Conservation (phyloP, 2,113 vertebrate species). For the Silurus glanis region DNA sequence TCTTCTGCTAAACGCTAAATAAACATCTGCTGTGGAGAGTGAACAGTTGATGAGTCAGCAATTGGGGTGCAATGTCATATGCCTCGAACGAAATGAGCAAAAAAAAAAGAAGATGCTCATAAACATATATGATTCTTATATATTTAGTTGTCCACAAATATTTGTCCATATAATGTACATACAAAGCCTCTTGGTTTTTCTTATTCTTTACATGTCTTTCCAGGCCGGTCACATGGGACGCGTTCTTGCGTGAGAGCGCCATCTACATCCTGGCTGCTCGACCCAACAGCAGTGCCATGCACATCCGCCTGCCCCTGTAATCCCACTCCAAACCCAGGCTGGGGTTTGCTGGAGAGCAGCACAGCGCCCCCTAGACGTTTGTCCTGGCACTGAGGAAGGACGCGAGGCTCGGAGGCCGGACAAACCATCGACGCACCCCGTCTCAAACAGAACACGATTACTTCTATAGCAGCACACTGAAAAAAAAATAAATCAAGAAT, state of each 20-base stretch:
- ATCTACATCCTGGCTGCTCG: slow-evolving; percentile 88
- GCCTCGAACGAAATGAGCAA: too few species aligned
- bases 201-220: slow-evolving; percentile 33
- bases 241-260: slow-evolving; percentile 84
- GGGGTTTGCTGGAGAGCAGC: not conserved
- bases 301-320: slow-evolving; percentile 86
- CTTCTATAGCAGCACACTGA: slow-evolving; percentile 33
- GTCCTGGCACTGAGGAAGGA: slow-evolving; percentile 22
- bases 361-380: slow-evolving; percentile 6
- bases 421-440: slow-evolving; percentile 56
- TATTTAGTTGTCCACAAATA: too few species aligned
- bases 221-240: slow-evolving; percentile 82
- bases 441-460: slow-evolving; percentile 50
- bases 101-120: too few species aligned
- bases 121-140: too few species aligned
- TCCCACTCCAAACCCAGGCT: slow-evolving; percentile 21
- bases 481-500: not conserved
- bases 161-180: too few species aligned
- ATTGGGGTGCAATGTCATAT: too few species aligned
- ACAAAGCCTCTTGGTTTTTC: not conserved
- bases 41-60: too few species aligned
- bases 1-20: too few species aligned
- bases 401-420: slow-evolving; percentile 49
- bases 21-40: too few species aligned
- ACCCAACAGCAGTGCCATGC: slow-evolving; percentile 88